Conservation (phyloP, 2,797 vertebrate genomes). For the Gorsachius magnificus region DNA sequence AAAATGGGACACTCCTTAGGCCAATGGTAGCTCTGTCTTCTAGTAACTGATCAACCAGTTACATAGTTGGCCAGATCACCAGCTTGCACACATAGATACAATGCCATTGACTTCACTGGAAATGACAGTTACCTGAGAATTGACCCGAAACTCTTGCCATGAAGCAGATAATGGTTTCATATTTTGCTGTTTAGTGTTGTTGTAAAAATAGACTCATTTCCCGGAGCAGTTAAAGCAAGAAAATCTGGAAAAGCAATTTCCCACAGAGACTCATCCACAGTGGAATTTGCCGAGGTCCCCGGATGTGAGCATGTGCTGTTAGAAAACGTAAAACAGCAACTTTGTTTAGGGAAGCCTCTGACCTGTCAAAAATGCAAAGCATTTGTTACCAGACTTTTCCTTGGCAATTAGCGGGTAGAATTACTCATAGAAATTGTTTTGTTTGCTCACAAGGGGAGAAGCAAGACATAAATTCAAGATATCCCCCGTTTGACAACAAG, state of each 20-base stretch:
- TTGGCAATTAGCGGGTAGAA: conserved; percentile 40
- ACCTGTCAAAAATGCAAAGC: conserved; percentile 68
- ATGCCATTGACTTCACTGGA: background rate
- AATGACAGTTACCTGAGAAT: conserved; percentile 6
- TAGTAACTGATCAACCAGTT: conserved; percentile 62
- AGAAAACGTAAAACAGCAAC: conserved; percentile 49
- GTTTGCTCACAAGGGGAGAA: conserved; percentile 27
- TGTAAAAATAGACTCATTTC: conserved; percentile 62
- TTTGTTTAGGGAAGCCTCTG: conserved; percentile 68
- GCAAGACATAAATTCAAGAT: conserved; percentile 40
- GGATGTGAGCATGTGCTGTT: conserved; percentile 46
- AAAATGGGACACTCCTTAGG: conserved; percentile 62
- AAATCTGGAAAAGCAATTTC: conserved; percentile 46
- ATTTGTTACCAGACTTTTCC: conserved; percentile 62
- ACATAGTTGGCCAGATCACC: conserved; percentile 19
- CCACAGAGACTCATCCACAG: conserved; percentile 38
- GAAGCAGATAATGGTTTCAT: conserved; percentile 1
- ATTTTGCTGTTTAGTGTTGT: conserved; percentile 13
- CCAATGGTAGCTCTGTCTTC: conserved; percentile 7
- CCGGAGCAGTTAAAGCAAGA: conserved; percentile 37
- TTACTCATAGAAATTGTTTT: conserved; percentile 53
- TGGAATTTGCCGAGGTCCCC: conserved; percentile 45
- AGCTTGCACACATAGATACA: background rate
- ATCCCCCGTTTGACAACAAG: conserved; percentile 21
- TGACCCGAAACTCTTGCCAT: conserved; percentile 17